Base-by-base conservation (phyloP, 2,797 vertebrate species). In the Oreortyx pictus region DNA sequence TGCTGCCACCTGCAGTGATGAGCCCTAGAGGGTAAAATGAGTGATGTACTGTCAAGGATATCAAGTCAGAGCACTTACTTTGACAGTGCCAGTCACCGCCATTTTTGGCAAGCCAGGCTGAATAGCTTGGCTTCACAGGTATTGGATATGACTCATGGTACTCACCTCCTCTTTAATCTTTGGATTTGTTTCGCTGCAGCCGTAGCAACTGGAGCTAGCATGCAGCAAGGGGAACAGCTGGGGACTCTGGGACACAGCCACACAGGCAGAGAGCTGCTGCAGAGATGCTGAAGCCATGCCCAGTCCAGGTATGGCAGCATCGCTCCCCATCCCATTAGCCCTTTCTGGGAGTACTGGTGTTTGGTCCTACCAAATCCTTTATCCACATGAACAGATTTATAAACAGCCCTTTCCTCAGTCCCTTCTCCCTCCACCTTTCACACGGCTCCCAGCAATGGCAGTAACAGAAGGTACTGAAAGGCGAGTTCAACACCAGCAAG, bases 21-120 rank as follows among this genome's bases (percentile, higher is more conserved):
- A 81, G 86, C 86, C 90, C 70, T 72, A 22, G 84, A 87, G 78
- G 78, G 64, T 62, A 49, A 54, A 50, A 62, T 75, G 84, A 94
- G 79, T 62, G 83, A 96, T 89, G 84, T 4, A 75, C 75, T 90
- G 78, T 73, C 93, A 93, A 70, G 86, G 90, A 93, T 94, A 94
- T 89, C 15, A 22, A 66, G 82, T 80, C 68, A 46, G 31, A 60
- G 27, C 17, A 61, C 86, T 86, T 88, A 70, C 81, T 71, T 8
- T 15, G 79, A 46, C 64, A 80, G 33, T 65, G 82, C 72, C 78
- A 89, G 90, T 82, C 64, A 49, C 70, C 60, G 46, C 47, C 83
- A 70, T 29, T 15, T 86, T 78, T 83, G 92, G 84, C 68, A 47
- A 90, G 83, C 50, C 43, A 31, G 61, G 75, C 68, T 71, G 60